A percentile compares a stretch with the other conserved stretches of the same genome.
phyloP scores from a whole-genome alignment of 2,797 vertebrate genomes.

The Amblyraja radiata region DNA sequence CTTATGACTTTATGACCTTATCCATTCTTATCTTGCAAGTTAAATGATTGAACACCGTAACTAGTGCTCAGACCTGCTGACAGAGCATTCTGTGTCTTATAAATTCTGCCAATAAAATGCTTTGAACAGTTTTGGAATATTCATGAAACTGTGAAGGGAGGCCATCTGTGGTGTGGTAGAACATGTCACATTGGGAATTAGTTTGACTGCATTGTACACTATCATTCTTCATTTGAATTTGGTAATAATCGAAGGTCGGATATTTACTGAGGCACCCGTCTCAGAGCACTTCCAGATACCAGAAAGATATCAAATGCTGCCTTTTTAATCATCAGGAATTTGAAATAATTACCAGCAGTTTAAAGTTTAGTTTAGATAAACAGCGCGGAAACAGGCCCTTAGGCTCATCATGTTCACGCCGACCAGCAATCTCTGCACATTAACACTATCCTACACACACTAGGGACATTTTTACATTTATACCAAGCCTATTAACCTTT shows the following conservation, averaged over 20 bases:
- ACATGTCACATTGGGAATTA: not conserved
- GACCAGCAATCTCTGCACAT: no score
- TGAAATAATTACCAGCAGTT: not conserved
- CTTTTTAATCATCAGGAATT: not conserved
- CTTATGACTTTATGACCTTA: not conserved
- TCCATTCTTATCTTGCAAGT: constrained; percentile 5
- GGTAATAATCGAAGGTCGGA: not conserved
- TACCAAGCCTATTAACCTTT: no score
- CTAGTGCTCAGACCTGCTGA: not conserved
- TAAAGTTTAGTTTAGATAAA: no score
- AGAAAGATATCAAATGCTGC: not conserved
- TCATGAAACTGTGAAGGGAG: not conserved
- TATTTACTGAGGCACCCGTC: not conserved
- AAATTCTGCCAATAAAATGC: not conserved
- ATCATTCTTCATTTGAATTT: not conserved
- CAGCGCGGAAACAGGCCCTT: no score
- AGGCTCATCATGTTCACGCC: no score
- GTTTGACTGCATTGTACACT: not conserved
- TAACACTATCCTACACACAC: no score
- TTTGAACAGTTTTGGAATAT: not conserved
- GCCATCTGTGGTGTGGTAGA: not conserved
- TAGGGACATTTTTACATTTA: no score
- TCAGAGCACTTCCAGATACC: not conserved
- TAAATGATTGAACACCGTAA: not conserved
- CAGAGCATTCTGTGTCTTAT: not conserved